Conservation (phyloP, 1,140 invertebrate genomes). For the Eciton burchellii region DNA sequence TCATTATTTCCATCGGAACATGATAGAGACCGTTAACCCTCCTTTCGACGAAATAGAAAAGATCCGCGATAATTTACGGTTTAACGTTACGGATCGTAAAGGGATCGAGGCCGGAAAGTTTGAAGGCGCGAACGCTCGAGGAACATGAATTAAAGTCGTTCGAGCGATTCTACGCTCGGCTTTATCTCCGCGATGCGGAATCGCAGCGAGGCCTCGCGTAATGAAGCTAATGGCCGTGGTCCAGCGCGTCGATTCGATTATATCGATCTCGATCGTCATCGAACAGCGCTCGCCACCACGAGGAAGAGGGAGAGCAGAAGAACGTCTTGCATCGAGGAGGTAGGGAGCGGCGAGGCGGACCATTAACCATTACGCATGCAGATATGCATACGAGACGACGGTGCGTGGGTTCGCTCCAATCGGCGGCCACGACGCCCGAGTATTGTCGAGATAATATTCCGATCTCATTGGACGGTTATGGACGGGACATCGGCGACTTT, state of each 20-base stretch:
- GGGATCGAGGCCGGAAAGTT: not conserved
- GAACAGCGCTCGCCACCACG: not conserved
- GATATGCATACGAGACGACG: slow-evolving; percentile 79
- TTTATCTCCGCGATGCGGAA: slow-evolving; percentile 43
- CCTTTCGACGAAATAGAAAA: not conserved
- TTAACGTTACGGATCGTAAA: not conserved
- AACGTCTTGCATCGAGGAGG: not conserved
- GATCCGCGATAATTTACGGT: too few species aligned
- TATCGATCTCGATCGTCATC: slow-evolving; percentile 69
- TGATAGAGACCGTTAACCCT: not conserved
- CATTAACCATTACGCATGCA: slow-evolving; percentile 79
- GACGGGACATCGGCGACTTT: slow-evolving; percentile 67
- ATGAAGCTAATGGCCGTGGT: slow-evolving; percentile 71
- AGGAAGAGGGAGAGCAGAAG: not conserved
- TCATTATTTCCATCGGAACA: not conserved
- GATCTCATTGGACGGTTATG: slow-evolving; percentile 77
- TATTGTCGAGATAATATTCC: slow-evolving; percentile 78
- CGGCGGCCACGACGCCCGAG: slow-evolving; percentile 72
- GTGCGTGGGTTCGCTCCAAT: slow-evolving; percentile 76
- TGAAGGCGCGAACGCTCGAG: not conserved
- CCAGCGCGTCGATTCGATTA: slow-evolving; percentile 63
- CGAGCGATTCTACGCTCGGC: slow-evolving; percentile 22
- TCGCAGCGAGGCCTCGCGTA: slow-evolving; percentile 46
- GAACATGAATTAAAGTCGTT: slow-evolving; percentile 34
- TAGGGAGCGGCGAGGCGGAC: slow-evolving; percentile 64